These are phyloP conservation scores for Drosophila trichaetosa DNA, from an alignment of 2,888 invertebrate genomes.

Conservation along the genomic window DNA sequence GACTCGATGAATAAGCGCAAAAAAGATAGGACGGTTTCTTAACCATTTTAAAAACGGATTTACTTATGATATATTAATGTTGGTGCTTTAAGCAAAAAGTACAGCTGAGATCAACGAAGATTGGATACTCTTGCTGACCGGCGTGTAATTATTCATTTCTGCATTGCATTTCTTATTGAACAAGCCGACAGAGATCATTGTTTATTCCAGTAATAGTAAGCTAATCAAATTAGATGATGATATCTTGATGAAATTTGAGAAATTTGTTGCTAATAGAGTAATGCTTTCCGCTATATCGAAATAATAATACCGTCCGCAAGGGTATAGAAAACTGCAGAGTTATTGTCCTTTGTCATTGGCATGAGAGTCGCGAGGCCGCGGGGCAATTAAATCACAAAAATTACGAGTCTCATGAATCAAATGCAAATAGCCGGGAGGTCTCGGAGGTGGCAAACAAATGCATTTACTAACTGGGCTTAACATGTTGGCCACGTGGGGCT, in stretches of 20 bases:
- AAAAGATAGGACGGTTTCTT: not conserved
- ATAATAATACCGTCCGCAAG: not conserved
- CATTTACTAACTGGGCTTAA: slow-evolving; percentile 60
- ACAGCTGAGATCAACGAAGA: not conserved
- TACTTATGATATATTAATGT: slow-evolving; percentile 12
- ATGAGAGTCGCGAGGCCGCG: slow-evolving; percentile 29
- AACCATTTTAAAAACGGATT: slow-evolving; percentile 1
- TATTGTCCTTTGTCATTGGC: not conserved
- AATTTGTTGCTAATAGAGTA: not conserved
- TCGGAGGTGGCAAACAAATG: slow-evolving; percentile 33
- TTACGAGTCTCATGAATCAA: slow-evolving; percentile 50
- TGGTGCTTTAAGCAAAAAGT: not conserved
- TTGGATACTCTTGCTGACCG: not conserved
- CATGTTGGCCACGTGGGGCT: slow-evolving; percentile 75
- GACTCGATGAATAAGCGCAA: slow-evolving; percentile 31
- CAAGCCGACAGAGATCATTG: not conserved
- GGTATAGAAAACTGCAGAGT: slow-evolving; percentile 20
- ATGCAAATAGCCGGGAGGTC: slow-evolving; percentile 46
- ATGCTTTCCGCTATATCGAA: not conserved
- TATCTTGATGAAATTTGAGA: not conserved
- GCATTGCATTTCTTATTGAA: not conserved
- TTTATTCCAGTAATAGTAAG: not conserved
- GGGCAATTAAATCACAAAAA: slow-evolving; percentile 76
- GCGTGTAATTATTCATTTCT: not conserved
- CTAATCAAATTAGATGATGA: not conserved